Base-by-base conservation (phyloP, 2,797 vertebrate species). In the Helarctos malayanus region DNA sequence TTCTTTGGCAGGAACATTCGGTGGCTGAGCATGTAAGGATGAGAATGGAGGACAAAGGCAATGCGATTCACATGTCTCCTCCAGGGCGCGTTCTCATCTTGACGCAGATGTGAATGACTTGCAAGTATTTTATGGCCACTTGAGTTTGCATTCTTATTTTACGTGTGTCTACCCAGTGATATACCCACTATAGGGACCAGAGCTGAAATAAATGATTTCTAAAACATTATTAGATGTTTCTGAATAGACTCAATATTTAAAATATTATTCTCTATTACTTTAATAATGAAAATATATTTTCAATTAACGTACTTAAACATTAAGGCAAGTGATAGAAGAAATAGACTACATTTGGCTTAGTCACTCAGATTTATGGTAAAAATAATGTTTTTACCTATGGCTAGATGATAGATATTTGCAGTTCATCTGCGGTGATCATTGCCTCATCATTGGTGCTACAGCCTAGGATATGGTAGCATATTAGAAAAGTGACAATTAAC, bases 401-500 rank as follows among this genome's bases (percentile, higher is more conserved):
- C 52, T 94, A 41, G 21, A 3, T 79, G 25, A 45, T 54, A 32
- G 27, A 29, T n/a, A 73, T n/a, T 63, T 88, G 18, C 3, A 57
- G 19, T 81, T 19, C 41, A 65, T 38, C 52, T 41, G 3, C 38
- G 59, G 5, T 52, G 18, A 92, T 91, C 35, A 61, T 45, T 83
- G 25, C 9, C 32, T n/a, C 18, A 57, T 54, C 18, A 41, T 21
- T 78, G 21, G 0, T 89, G 35, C 5, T 80, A 71, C 15, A 83
- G 84, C 2, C 7, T 83, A 97, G 86, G 57, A 71, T 89, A 96
- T 59, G 54, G 87, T 97, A 94, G n/a, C 54, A 56, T 88, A 71
- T 98, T 96, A 93, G 63, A 76, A 81, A 93, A 93, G 93, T 97
- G 97, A 97, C 92, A 97, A n/a, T 59, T 97, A 96, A 95, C 95